Base-by-base conservation (phyloP, 2,888 invertebrate species). In the Sarcophaga carnaria region DNA sequence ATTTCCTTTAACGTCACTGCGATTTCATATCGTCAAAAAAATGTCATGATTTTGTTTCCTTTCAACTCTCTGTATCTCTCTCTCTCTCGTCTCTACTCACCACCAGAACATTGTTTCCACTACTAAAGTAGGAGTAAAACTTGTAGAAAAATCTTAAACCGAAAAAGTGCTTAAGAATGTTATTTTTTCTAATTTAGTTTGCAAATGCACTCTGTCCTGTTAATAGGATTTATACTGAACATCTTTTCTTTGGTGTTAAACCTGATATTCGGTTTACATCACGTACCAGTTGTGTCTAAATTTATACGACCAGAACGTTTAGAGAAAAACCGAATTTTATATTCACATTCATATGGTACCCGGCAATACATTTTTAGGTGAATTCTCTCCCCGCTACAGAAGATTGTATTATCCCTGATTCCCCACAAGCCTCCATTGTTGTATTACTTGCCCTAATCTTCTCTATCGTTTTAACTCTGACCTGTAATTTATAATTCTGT, bases 81-180 rank as follows among this genome's bases (percentile, higher is more conserved):
- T 14, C 14, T 54, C 49, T 14, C 14, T 10, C 4, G 1, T 54
- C 17, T 54, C 17, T 54, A 5, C 3, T 17, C 54, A 37, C 10
- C 37, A 8, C 8, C 2, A 6, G 37, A 37, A 37, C 14, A 49
- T 14, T 12, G 14, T 54, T 54, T 17, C 3, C 12, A 17, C 4
- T 17, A 54, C 4, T 14, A 17, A 17, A 54, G 17, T 4, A 2
- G 0, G 14, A 17, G 54, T 54, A 22, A 74, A 87, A 90, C 37
- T 37, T 37, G 37, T 0, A 91, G 90, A 89, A 91, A 82, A 80
- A 83, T 88, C 88, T 89, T 91, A 90, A 92, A 90, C 2, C 8
- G 8, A 10, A 10, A 37, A 37, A 8, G 10, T 91, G 90, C 89
- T 90, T 90, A 89, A 88, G 70, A 80, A 78, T 77, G 62, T 82